Conservation (phyloP, 2,113 vertebrate genomes). For the Anser brachyrhynchus region DNA sequence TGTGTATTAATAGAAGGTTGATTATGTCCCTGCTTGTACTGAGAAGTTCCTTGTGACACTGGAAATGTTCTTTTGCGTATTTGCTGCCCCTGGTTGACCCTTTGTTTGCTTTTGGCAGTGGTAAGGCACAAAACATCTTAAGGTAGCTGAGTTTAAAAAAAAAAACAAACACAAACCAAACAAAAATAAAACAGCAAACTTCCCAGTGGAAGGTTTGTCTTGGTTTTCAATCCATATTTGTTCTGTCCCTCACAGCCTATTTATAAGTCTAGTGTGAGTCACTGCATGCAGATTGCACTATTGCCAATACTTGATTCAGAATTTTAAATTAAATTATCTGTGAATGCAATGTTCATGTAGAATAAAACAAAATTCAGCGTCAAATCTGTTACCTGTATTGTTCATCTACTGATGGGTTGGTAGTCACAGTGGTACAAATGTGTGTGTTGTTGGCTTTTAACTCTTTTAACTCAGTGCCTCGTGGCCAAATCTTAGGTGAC, state of each 20-base stretch:
- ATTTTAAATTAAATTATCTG: background rate
- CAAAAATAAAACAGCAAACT: background rate
- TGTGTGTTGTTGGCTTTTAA: background rate
- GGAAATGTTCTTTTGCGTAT: background rate
- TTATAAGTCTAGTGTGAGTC: constrained; percentile 1
- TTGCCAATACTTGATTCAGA: background rate
- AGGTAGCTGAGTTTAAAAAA: background rate
- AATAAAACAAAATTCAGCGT: background rate
- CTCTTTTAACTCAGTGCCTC: background rate
- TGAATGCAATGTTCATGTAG: background rate
- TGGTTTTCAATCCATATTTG: background rate
- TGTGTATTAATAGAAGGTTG: background rate
- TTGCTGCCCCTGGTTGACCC: background rate
- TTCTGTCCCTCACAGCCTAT: constrained; percentile 19
- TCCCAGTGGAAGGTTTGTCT: constrained; percentile 1
- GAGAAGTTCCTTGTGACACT: background rate
- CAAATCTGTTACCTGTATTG: background rate
- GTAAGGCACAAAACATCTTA: background rate
- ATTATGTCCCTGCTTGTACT: background rate
- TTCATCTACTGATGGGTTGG: background rate
- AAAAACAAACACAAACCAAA: background rate
- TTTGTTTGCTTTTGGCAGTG: constrained; percentile 15
- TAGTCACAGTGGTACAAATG: background rate
- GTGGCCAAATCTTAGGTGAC: background rate
- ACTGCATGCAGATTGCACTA: background rate